Conservation (phyloP, 2,797 vertebrate genomes). For the Toxotes lorentzi region DNA sequence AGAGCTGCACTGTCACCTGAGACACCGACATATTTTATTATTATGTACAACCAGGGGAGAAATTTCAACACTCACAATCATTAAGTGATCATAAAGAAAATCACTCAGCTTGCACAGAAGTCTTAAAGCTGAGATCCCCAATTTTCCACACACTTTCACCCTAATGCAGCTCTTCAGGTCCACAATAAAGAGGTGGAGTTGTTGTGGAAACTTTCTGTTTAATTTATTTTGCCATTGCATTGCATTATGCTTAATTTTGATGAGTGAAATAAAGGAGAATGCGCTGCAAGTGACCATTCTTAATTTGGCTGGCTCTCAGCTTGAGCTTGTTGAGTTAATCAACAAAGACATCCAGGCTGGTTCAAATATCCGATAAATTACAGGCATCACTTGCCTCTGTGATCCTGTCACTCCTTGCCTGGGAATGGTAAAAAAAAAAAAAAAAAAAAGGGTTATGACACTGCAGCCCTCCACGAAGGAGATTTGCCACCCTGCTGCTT, state of each 20-base stretch:
- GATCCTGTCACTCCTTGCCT: slow-evolving; percentile 14
- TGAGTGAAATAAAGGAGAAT: background rate
- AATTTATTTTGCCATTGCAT: background rate
- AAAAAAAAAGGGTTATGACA: slow-evolving; percentile 56
- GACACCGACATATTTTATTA: background rate
- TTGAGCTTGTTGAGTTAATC: background rate
- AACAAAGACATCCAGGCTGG: background rate
- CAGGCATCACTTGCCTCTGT: slow-evolving; percentile 23
- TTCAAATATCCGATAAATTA: slow-evolving; percentile 23
- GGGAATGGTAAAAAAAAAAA: background rate
- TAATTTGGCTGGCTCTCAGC: background rate
- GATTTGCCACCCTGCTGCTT: slow-evolving; percentile 66
- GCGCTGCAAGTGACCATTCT: background rate
- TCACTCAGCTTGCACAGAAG: background rate
- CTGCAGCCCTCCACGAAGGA: slow-evolving; percentile 69
- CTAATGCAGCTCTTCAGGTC: background rate
- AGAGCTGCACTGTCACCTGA: slow-evolving; percentile 78
- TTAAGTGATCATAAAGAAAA: background rate
- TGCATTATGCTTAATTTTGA: background rate
- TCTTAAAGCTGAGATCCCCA: background rate
- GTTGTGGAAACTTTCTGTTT: background rate
- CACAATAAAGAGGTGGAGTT: background rate
- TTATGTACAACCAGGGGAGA: background rate
- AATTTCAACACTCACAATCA: background rate
- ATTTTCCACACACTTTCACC: background rate